phyloP scores from a whole-genome alignment of 2,797 vertebrate species.

The Microhierax caerulescens region DNA sequence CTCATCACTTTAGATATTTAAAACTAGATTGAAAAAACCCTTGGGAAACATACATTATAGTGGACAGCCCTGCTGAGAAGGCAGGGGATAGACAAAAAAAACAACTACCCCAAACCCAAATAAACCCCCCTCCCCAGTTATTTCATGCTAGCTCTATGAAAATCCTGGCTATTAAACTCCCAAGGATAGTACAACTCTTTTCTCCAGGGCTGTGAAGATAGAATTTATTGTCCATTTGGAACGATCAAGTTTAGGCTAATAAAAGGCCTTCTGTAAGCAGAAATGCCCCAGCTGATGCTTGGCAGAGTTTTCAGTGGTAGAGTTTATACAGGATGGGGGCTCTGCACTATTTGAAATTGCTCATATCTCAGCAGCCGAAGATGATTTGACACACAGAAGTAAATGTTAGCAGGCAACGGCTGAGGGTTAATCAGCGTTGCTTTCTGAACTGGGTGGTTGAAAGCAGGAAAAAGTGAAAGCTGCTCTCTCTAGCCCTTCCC shows the following conservation, averaged over 20 bases:
- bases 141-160: slow-evolving; percentile 13
- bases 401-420: slow-evolving; percentile 20
- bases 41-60: background rate
- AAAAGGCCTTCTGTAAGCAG: slow-evolving; percentile 48
- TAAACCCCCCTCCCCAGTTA: background rate
- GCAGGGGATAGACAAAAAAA: background rate
- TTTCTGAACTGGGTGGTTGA: background rate
- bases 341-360: background rate
- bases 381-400: slow-evolving; percentile 1
- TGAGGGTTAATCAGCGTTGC: slow-evolving; percentile 21
- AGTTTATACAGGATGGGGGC: slow-evolving; percentile 25
- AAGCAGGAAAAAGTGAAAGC: slow-evolving; percentile 33
- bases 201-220: slow-evolving; percentile 21
- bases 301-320: background rate
- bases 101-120: background rate
- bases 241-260: slow-evolving; percentile 51
- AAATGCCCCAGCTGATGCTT: slow-evolving; percentile 49
- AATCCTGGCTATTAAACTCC: slow-evolving; percentile 34
- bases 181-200: background rate
- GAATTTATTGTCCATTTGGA: slow-evolving; percentile 65
- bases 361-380: slow-evolving; percentile 8
- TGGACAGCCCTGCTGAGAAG: background rate
- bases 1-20: slow-evolving; percentile 58
- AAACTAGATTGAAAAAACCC: slow-evolving; percentile 18
- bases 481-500: slow-evolving; percentile 4